Evolutionary conservation across 2,888 invertebrate genomes (phyloP).

Genomic region (Trissoscelio sp.): DNA sequence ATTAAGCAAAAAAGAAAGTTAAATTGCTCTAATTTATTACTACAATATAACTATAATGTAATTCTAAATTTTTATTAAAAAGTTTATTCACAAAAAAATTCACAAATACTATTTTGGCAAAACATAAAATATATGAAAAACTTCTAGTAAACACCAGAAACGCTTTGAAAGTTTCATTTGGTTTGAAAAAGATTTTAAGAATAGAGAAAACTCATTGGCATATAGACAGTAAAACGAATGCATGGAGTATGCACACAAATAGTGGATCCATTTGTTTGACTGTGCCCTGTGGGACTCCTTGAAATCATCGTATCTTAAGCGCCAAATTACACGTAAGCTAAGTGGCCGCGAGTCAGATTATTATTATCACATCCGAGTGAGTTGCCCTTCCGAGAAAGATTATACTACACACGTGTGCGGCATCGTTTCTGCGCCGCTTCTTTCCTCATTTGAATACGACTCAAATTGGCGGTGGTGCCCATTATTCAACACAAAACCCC

Average conservation of each 20-base stretch:
- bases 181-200: constrained; percentile 20
- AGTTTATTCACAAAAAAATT: too few species aligned
- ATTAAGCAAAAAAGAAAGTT: too few species aligned
- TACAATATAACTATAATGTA: too few species aligned
- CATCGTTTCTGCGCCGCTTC: constrained; percentile 70
- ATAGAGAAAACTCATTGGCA: constrained; percentile 14
- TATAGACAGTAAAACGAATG: constrained; percentile 21
- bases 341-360: constrained; percentile 80
- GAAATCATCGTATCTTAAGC: constrained; percentile 74
- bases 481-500: constrained; percentile 50
- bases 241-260: constrained; percentile 42
- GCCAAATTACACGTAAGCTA: constrained; percentile 81
- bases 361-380: constrained; percentile 78
- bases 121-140: too few species aligned
- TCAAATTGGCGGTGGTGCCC: constrained; percentile 74
- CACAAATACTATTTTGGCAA: too few species aligned
- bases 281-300: constrained; percentile 59
- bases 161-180: too few species aligned
- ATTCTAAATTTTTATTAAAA: too few species aligned
- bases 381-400: constrained; percentile 79
- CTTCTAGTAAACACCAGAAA: too few species aligned
- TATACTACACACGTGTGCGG: constrained; percentile 73
- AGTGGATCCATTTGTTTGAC: constrained; percentile 53
- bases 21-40: too few species aligned
- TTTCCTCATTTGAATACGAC: constrained; percentile 80